Base-by-base conservation (phyloP, 2,113 vertebrate species). In the Helogale parvula region DNA sequence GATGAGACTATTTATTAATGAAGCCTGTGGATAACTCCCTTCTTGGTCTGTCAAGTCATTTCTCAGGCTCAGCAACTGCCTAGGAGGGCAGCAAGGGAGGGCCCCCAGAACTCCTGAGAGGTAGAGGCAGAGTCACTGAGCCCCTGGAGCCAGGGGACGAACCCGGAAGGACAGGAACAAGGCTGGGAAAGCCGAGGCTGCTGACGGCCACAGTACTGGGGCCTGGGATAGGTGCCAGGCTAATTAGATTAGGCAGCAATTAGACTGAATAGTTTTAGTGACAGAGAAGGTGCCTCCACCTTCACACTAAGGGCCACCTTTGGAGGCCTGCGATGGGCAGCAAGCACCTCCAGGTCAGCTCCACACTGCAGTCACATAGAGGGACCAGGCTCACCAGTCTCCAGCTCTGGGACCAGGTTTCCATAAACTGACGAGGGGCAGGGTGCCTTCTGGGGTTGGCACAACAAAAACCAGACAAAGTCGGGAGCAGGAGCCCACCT, bases 111-210 rank as follows among this genome's bases (percentile, higher is more conserved):
- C 7, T 45, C 63, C 21, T 13, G 2, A 57, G 47, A 83, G 52
- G 5, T 69, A 3, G 13, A 63, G 71, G 9, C 33, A 15, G 8
- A 65, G 17, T 76, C n/a, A 10, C 1, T 3, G 7, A 0, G 12
- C 15, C 33, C 19, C 29, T 15, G 27, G 33, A 57, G 4, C 47
- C 16, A 31, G 65, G 35, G 71, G 9, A 57, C 65, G 17, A n/a
- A 21, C 19, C 60, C 41, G 65, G 50, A 77, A 91, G 88, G 29
- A 76, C 7, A 94, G 27, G 15, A 85, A 21, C 19, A 27, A 29
- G 45, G 7, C 5, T 33, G 25, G 41, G 63, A 47, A 82, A 52
- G 31, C 27, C 25, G 33, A 17, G 5, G 81, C 47, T 85, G 17
- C 15, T 60, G 65, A 16, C 31, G 25, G 5, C 23, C 29, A 60